Evolutionary conservation across 1,140 invertebrate genomes (phyloP).

Genomic region (Drosophila trapezifrons): DNA sequence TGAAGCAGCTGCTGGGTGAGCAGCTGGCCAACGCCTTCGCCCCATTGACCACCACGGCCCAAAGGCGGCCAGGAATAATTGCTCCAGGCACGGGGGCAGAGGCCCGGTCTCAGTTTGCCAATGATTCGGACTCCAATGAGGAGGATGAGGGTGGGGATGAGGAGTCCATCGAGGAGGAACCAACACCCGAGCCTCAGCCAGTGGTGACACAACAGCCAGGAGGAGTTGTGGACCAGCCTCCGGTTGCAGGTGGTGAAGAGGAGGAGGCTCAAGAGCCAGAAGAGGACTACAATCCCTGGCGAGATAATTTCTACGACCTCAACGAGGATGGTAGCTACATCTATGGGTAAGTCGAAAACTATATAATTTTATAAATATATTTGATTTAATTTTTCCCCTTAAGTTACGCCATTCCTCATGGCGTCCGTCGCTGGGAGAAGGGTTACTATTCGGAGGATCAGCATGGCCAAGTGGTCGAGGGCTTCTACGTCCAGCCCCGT

Average conservation of each 20-base stretch:
- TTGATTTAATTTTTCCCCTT: not conserved
- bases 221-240: not conserved
- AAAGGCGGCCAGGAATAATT: conserved; percentile 48
- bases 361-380: not conserved
- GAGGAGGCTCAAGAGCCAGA: not conserved
- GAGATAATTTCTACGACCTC: conserved; percentile 67
- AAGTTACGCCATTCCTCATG: conserved; percentile 65
- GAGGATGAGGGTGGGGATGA: conserved; percentile 13
- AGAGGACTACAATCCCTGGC: conserved; percentile 63
- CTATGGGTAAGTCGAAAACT: conserved; percentile 52
- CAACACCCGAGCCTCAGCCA: not conserved
- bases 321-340: conserved; percentile 68
- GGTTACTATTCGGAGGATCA: conserved; percentile 41
- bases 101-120: conserved; percentile 43
- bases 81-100: conserved; percentile 40
- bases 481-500: conserved; percentile 65
- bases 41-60: conserved; percentile 38
- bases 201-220: not conserved
- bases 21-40: conserved; percentile 56
- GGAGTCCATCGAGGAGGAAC: conserved; percentile 4
- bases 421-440: conserved; percentile 69
- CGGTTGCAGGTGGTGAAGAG: not conserved
- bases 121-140: conserved; percentile 1
- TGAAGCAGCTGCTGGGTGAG: conserved; percentile 52
- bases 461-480: conserved; percentile 57